Conservation (phyloP, 1,140 invertebrate species). For the Halictus rubicundus region DNA sequence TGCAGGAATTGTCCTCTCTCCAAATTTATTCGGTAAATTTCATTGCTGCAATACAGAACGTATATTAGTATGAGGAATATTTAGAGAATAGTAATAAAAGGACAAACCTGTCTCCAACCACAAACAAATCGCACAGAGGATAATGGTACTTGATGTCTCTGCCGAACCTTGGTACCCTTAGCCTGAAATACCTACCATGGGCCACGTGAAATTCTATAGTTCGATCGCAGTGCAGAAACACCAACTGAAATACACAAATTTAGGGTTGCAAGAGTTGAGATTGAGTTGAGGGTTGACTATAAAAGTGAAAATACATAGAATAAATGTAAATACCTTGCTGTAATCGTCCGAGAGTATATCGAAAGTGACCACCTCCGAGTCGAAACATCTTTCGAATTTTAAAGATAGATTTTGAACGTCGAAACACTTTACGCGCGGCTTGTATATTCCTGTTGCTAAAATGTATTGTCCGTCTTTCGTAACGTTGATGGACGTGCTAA, state of each 20-base stretch:
- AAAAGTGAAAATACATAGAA: not conserved
- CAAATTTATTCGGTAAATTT: constrained; percentile 97
- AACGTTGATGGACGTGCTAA: constrained; percentile 92
- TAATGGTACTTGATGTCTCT: constrained; percentile 96
- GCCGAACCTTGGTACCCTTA: constrained; percentile 97
- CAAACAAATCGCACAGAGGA: constrained; percentile 94
- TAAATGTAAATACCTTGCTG: constrained; percentile 85
- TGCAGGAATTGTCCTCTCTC: constrained; percentile 96
- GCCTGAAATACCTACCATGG: constrained; percentile 93
- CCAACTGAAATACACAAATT: constrained; percentile 81
- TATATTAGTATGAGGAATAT: constrained; percentile 1
- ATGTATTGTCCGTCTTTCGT: constrained; percentile 97
- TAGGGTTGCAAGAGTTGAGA: not conserved
- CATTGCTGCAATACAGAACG: constrained; percentile 82
- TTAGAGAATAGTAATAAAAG: not conserved
- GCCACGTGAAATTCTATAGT: constrained; percentile 97
- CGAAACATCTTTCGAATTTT: constrained; percentile 99
- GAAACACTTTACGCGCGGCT: constrained; percentile 97
- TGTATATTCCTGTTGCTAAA: constrained; percentile 96
- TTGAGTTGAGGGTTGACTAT: too few species aligned
- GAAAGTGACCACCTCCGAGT: constrained; percentile 96
- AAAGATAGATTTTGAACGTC: constrained; percentile 97
- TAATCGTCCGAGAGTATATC: constrained; percentile 95
- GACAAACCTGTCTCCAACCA: constrained; percentile 89
- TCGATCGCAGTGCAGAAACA: constrained; percentile 92